Percentiles rank a stretch among this genome's conserved stretches.
These are phyloP conservation scores for Microchirus variegatus DNA, from an alignment of 2,797 vertebrate genomes.

Conservation along the genomic window DNA sequence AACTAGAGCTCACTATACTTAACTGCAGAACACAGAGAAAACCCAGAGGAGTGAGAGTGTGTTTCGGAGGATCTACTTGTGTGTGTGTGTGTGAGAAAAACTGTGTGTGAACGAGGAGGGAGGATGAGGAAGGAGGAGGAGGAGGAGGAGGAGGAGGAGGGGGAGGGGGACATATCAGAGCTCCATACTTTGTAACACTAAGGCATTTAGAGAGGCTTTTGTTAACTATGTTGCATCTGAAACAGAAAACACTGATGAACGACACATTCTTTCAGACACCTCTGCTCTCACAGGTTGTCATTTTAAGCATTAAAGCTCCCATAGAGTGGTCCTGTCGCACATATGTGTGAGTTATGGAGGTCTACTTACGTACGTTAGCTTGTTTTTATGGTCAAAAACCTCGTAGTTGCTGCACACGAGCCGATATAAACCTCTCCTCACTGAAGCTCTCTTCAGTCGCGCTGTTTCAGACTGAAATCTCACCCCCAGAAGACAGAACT, in stretches of 20 bases:
- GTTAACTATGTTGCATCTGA: slow-evolving; percentile 63
- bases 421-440: no score
- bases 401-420: no score
- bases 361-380: no score
- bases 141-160: slow-evolving; percentile 4
- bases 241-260: slow-evolving; percentile 73
- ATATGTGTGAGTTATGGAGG: no score
- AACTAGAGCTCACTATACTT: slow-evolving; percentile 60
- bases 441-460: no score
- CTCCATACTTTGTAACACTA: slow-evolving; percentile 71
- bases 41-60: slow-evolving; percentile 39
- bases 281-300: no score
- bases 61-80: slow-evolving; percentile 40
- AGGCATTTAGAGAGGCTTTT: slow-evolving; percentile 79
- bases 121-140: no score
- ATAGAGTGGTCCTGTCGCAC: no score
- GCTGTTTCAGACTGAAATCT: no score
- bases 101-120: slow-evolving; percentile 24
- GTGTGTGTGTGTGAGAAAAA: slow-evolving; percentile 21
- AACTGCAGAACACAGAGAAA: slow-evolving; percentile 64
- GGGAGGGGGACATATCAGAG: slow-evolving; percentile 38
- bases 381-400: no score
- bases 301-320: no score
- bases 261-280: slow-evolving; percentile 74
- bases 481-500: no score